Base-by-base conservation (phyloP, 2,797 vertebrate genomes). In the Diceros bicornis region DNA sequence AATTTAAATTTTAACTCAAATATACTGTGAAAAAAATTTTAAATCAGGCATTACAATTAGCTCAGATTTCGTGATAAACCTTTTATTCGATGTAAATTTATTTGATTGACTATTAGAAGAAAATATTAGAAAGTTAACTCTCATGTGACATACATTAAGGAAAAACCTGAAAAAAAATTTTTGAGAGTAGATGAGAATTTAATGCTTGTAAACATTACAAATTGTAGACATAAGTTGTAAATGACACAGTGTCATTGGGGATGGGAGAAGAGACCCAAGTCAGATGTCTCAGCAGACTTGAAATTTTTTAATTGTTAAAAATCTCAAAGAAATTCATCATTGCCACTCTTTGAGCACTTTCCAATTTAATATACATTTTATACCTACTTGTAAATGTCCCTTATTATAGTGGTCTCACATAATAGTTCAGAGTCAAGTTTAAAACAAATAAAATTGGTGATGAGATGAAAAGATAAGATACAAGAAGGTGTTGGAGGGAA, bases 1-100 rank as follows among this genome's bases (percentile, higher is more conserved):
- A 91, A 90, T 83, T 94, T 82, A 78, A 95, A 37, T 69, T 91
- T 93, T 94, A 85, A 94, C 78, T 82, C 59, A 84, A 86, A 64
- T 69, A 75, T 1, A 34, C 29, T 92, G 16, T 50, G 27, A 90
- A 93, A 86, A 78, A 78, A 55, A 14, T 27, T 50, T 93, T 13
- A 88, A 82, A 88, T 91, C n/a, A 83, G 62, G 77, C 44, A 72
- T 66, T 83, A 75, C 7, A 50, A 69, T 69, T 75, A 93, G 62
- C 29, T 96, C 68, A 91, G 89, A 96, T 91, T 93, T 69, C 55
- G 20, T 75, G 34, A 62, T 37, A 87, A 72, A 71, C 9, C 34
- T 93, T 77, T 78, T 20, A 88, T 52, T 61, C 59, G 62, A 7
- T 37, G 6, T 75, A 59, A 89, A 20, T 3, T 84, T 77, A 66